These are phyloP conservation scores for Dryadula phaetusa DNA, from an alignment of 2,888 invertebrate genomes.

Conservation along the genomic window DNA sequence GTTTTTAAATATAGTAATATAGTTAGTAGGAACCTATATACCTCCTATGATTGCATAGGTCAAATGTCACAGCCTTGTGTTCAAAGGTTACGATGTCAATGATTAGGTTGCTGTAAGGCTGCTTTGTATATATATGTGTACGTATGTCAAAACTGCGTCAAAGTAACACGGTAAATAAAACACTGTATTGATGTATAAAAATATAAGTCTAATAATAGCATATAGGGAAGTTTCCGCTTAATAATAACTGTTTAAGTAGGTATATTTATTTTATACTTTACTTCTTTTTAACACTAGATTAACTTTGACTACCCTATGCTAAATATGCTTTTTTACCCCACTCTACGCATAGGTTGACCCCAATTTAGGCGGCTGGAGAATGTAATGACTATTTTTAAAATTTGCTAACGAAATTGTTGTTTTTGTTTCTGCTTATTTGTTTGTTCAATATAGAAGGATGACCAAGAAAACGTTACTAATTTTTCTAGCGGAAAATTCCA, in stretches of 20 bases:
- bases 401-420: too few species aligned
- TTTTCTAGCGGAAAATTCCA: background rate
- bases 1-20: slow-evolving; percentile 1
- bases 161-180: background rate
- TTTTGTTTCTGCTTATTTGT: background rate
- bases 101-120: slow-evolving; percentile 8
- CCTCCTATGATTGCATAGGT: slow-evolving; percentile 27
- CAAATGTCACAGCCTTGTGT: slow-evolving; percentile 30
- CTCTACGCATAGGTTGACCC: background rate
- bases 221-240: too few species aligned
- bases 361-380: background rate
- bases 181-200: background rate
- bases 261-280: too few species aligned
- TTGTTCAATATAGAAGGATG: background rate
- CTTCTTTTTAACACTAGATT: too few species aligned
- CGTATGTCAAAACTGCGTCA: background rate
- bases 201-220: too few species aligned
- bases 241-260: too few species aligned
- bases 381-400: background rate
- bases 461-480: background rate
- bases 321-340: too few species aligned
- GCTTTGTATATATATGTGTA: background rate
- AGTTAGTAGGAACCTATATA: background rate
- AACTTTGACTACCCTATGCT: too few species aligned
- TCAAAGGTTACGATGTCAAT: slow-evolving; percentile 28